These are phyloP conservation scores for Idaea biselata DNA, from an alignment of 2,888 invertebrate species.

Conservation along the genomic window DNA sequence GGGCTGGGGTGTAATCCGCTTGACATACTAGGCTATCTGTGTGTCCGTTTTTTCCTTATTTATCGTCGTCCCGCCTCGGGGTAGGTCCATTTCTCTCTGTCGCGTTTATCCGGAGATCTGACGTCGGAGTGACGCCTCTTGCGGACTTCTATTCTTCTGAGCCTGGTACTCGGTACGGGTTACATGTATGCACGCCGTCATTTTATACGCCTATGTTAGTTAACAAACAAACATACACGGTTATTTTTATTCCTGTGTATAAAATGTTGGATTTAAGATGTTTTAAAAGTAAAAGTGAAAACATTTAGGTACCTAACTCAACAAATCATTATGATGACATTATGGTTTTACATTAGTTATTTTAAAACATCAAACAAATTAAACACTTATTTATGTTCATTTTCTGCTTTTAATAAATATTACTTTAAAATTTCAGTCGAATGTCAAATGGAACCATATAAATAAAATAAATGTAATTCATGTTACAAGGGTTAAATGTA, in stretches of 20 bases:
- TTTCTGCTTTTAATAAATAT: background rate
- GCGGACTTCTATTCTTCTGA: constrained; percentile 53
- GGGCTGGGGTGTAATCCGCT: constrained; percentile 64
- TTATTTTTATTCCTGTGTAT: background rate
- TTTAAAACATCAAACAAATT: too few species aligned
- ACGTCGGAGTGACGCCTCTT: constrained; percentile 68
- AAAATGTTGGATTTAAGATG: constrained; percentile 9
- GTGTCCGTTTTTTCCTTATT: constrained; percentile 72
- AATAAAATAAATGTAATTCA: background rate
- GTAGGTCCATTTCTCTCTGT: constrained; percentile 74
- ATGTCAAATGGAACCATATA: constrained; percentile 7
- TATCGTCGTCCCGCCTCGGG: constrained; percentile 57
- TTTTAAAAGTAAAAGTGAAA: constrained; percentile 36
- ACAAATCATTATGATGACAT: too few species aligned
- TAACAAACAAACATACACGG: background rate
- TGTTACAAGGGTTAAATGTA: background rate
- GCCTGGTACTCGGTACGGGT: constrained; percentile 47
- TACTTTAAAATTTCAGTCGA: constrained; percentile 7
- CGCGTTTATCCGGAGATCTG: constrained; percentile 73
- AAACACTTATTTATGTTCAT: constrained; percentile 35
- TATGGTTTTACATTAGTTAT: too few species aligned
- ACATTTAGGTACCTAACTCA: too few species aligned
- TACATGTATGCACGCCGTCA: constrained; percentile 12
- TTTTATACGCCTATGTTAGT: background rate
- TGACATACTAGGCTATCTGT: constrained; percentile 71